Evolutionary conservation across 2,113 vertebrate species (phyloP), one percentile per base, ranked within the genome.

Genomic region (Ailurus styani): DNA sequence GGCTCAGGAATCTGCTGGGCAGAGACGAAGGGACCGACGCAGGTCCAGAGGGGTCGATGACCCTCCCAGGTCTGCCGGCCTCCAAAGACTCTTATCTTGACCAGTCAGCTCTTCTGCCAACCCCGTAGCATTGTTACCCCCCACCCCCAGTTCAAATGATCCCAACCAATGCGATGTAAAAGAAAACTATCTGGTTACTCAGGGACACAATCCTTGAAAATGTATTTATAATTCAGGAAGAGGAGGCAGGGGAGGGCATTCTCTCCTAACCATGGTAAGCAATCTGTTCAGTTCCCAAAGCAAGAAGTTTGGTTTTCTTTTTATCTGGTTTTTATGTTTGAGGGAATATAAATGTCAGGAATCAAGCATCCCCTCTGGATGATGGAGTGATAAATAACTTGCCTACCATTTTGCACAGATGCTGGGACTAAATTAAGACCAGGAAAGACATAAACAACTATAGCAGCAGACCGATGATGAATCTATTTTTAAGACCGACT

Each of bases 401-500:
- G 91, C 72, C 52, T 88, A 47, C 85, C 94, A 84, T 86, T 98
- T 97, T 96, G 87, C 95, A 97, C 97, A 98, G 96, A 97, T 97
- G 97, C 93, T 89, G 73, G 66, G 73, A 91, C 98, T 97, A 97
- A 97, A 97, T 94, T 97, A 92, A 98, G 97, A 94, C 60, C 90
- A 97, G 84, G 78, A 96, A 97, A 94, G 92, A 97, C 91, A 95
- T 50, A 97, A 95, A 98, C 97, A 97, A 90, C 95, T 91, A 90
- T 70, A 96, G 93, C 96, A 97, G 90, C 96, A 97, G 73, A 87
- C 79, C 95, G 90, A 87, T 90, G 96, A 96, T 96, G 90, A 85
- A 73, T 96, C 97, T 98, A 97, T 98, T 98, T 98, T 97, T 98
- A 97, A 96, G 52, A 88, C 50, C 50, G 94, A 97, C 64, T 73